Base-by-base conservation (phyloP, 2,113 vertebrate species). In the Chaetodon auriga region DNA sequence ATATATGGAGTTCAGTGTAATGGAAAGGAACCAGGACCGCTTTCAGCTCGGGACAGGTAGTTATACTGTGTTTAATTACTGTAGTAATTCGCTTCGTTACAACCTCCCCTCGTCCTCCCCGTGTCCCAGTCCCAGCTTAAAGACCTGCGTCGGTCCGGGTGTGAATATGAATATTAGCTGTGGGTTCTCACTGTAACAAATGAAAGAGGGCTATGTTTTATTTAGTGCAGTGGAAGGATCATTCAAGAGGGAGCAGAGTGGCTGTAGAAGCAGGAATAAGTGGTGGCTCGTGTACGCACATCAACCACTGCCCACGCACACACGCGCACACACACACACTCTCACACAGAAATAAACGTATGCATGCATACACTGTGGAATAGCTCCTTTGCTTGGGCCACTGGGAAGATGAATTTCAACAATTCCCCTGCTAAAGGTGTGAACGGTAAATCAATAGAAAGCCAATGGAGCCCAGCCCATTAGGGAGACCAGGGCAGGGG, bases 1-100 rank as follows among this genome's bases (percentile, higher is more conserved):
- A 93, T 93, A 80, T 92, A 91, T 83, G 66, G 87, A 89, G 90
- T 85, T 91, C 75, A 78, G 79, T 82, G 68, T 84, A 85, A 90
- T 73, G 87, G 84, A 93, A 94, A 93, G 87, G 75, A 86, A 85
- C 80, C 84, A 57, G 62, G 82, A 68, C 91, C 54, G 70, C 62
- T 70, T 83, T 91, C 82, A 90, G 68, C 78, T 64, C 54, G 69
- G 85, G 90, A 93, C 82, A 85, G 80, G 82, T 90, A 87, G 84
- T 93, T 90, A 81, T 80, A 85, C 80, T 66, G 77, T 83, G 87
- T 95, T 92, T 94, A 94, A 95, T 95, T 92, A 92, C 89, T 89
- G 86, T 91, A 62, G 86, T 91, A 86, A 91, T 90, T 89, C 30
- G 81, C 80, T 77, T 69, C 45, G 45, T 77, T 80, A 76, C 79